Conservation (phyloP, 2,797 vertebrate genomes). For the Chaunax sp. region DNA sequence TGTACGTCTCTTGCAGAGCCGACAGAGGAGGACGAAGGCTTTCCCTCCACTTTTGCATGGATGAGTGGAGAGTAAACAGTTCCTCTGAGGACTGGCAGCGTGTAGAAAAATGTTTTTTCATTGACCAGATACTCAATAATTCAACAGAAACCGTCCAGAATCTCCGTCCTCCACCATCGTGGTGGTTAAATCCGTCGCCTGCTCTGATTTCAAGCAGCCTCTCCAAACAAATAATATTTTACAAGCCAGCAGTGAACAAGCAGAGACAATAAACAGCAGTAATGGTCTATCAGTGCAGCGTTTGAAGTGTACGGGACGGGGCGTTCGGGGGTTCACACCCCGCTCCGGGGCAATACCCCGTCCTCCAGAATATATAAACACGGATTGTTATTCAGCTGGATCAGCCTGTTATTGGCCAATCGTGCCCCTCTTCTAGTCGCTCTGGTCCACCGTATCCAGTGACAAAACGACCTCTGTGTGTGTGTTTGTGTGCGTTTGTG, state of each 20-base stretch:
- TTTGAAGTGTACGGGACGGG: conserved; percentile 50
- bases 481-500: conserved; percentile 46
- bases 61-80: conserved; percentile 56
- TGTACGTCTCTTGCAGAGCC: conserved; percentile 45
- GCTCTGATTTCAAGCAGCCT: conserved; percentile 44
- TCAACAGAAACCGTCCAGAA: no score
- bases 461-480: conserved; percentile 53
- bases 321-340: conserved; percentile 41
- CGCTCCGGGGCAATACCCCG: conserved; percentile 29
- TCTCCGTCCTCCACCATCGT: conserved; percentile 3
- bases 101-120: no score
- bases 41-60: conserved; percentile 39
- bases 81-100: conserved; percentile 59
- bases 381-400: conserved; percentile 78
- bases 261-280: conserved; percentile 78
- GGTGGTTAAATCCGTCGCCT: conserved; percentile 15
- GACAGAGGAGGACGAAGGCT: conserved; percentile 33
- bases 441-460: conserved; percentile 38
- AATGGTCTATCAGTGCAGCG: conserved; percentile 68
- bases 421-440: conserved; percentile 18
- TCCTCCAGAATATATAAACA: conserved; percentile 68
- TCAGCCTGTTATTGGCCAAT: conserved; percentile 64
- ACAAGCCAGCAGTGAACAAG: conserved; percentile 64
- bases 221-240: conserved; percentile 78
- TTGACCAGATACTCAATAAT: no score